A percentile compares a stretch with the other conserved stretches of the same genome.
Conservation (phyloP, 2,888 invertebrate genomes). For the Pyrrhosoma nymphula region DNA sequence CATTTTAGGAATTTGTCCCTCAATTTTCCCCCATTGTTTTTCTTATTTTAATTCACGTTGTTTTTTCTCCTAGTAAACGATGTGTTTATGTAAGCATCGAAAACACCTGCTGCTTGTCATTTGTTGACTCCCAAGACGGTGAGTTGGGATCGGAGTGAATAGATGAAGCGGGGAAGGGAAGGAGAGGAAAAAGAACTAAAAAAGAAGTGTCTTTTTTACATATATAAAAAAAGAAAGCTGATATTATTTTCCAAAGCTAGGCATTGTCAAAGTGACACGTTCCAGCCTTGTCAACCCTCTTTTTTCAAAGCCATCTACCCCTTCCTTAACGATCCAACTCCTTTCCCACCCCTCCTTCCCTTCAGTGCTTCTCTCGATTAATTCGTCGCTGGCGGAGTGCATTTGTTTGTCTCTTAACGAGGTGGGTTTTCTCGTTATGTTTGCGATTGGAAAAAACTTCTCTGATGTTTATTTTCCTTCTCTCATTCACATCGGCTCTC, state of each 20-base stretch:
- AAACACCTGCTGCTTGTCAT: neutral
- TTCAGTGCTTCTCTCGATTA: neutral
- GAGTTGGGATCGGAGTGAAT: neutral
- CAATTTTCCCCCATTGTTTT: neutral
- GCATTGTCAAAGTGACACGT: neutral
- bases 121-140: neutral
- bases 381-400: neutral
- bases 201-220: neutral
- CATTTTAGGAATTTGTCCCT: neutral
- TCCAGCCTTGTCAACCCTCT: neutral
- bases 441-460: neutral
- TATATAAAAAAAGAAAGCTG: neutral
- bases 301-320: neutral
- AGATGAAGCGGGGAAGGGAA: neutral
- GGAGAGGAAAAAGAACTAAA: neutral
- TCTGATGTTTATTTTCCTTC: neutral
- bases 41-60: neutral
- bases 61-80: neutral
- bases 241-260: neutral
- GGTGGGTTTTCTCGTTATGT: neutral
- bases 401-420: neutral
- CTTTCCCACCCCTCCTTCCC: neutral
- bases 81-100: neutral
- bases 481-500: neutral
- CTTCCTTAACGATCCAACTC: neutral